Evolutionary conservation across 2,113 vertebrate species (phyloP).

Genomic region (Archilochus colubris): DNA sequence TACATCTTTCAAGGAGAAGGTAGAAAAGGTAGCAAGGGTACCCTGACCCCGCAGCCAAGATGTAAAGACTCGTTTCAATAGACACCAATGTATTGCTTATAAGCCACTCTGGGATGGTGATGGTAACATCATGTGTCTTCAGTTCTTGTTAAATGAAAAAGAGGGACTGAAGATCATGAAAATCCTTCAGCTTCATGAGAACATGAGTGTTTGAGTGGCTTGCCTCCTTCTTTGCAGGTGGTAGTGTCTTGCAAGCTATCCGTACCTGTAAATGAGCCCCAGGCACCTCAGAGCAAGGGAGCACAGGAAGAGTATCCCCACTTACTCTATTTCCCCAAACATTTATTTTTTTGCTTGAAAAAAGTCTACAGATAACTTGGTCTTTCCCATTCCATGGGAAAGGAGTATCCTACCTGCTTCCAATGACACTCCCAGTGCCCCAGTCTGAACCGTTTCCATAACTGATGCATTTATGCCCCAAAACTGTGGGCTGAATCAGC

Average conservation of each 20-base stretch:
- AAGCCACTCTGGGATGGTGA: neutral
- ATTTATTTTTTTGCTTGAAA: neutral
- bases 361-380: neutral
- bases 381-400: neutral
- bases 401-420: neutral
- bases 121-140: neutral
- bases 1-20: neutral
- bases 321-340: neutral
- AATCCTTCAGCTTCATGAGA: no score
- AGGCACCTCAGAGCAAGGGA: neutral
- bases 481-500: neutral
- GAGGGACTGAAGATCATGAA: neutral
- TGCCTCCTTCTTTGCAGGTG: neutral
- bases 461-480: neutral
- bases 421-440: neutral
- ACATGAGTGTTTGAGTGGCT: neutral
- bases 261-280: neutral
- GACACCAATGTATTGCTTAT: neutral
- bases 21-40: neutral
- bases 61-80: neutral
- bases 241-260: neutral
- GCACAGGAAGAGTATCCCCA: rapidly evolving
- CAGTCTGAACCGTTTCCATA: neutral
- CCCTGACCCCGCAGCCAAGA: neutral
- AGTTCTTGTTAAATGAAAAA: neutral